phyloP scores from a whole-genome alignment of 1,140 invertebrate genomes.

The Drosophila bocki region DNA sequence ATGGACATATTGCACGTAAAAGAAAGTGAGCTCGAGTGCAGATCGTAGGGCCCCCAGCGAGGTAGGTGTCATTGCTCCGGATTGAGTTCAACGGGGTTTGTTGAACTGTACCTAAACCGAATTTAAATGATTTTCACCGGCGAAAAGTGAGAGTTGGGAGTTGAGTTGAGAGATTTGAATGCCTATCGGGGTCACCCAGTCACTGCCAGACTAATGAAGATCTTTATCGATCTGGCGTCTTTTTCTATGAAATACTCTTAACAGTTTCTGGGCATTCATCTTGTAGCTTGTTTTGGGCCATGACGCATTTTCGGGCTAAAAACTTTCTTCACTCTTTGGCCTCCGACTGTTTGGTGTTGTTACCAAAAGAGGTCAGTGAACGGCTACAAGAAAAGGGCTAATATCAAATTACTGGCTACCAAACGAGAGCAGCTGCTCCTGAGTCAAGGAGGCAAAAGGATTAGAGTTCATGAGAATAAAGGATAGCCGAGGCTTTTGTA shows the following conservation, averaged over 20 bases:
- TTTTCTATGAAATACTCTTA: conserved; percentile 61
- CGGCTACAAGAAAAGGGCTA: conserved; percentile 16
- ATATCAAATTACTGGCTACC: conserved; percentile 44
- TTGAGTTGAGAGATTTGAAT: conserved; percentile 64
- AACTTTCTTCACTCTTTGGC: conserved; percentile 56
- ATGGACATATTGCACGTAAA: conserved; percentile 37
- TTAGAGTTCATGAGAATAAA: background rate
- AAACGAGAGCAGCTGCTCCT: conserved; percentile 24
- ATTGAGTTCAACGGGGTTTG: conserved; percentile 70
- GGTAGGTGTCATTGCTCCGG: conserved; percentile 73
- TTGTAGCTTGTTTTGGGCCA: conserved; percentile 20
- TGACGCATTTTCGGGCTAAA: conserved; percentile 57
- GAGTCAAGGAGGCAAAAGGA: background rate
- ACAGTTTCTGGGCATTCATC: conserved; percentile 50
- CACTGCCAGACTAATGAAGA: conserved; percentile 38
- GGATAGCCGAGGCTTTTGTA: too few species aligned
- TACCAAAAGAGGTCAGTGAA: conserved; percentile 69
- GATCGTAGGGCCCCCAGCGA: conserved; percentile 21
- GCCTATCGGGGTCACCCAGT: conserved; percentile 66
- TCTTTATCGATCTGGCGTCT: conserved; percentile 54
- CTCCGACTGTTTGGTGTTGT: conserved; percentile 1
- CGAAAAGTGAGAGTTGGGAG: conserved; percentile 73
- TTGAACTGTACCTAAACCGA: conserved; percentile 49
- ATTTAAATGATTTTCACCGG: conserved; percentile 66
- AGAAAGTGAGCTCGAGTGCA: conserved; percentile 50